These are phyloP conservation scores for Stegastes partitus DNA, from an alignment of 2,113 vertebrate species.

Conservation along the genomic window DNA sequence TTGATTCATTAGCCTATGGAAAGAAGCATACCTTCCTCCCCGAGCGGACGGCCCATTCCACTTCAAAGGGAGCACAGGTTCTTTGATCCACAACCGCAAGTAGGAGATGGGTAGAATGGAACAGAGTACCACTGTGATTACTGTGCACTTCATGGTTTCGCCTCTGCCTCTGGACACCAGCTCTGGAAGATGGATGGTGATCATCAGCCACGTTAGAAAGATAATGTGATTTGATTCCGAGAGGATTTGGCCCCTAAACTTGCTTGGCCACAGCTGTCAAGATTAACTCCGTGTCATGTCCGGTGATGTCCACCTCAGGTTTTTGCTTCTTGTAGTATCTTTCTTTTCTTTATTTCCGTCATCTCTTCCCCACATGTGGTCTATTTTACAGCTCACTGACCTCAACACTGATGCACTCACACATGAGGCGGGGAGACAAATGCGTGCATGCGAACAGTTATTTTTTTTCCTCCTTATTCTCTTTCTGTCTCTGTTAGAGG, in stretches of 20 bases:
- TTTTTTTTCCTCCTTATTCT: conserved; percentile 20
- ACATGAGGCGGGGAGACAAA: conserved; percentile 17
- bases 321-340: conserved; percentile 22
- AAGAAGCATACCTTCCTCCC: conserved; percentile 64
- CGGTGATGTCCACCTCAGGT: conserved; percentile 61
- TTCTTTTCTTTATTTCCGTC: conserved; percentile 55
- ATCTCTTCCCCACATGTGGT: conserved; percentile 42
- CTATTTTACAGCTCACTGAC: conserved; percentile 67
- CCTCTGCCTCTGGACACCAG: conserved; percentile 61
- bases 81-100: conserved; percentile 75
- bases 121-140: conserved; percentile 58
- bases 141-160: conserved; percentile 48
- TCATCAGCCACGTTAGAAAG: conserved; percentile 67
- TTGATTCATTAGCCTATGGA: conserved; percentile 79
- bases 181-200: conserved; percentile 67
- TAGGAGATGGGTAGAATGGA: conserved; percentile 47
- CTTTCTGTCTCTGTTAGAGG: conserved; percentile 41
- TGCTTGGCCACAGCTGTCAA: conserved; percentile 55
- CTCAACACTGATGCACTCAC: conserved; percentile 46
- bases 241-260: conserved; percentile 69
- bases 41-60: conserved; percentile 49
- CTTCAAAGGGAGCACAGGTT: conserved; percentile 73
- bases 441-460: conserved; percentile 25
- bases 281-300: conserved; percentile 68
- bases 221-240: conserved; percentile 75